Evolutionary conservation across 2,113 vertebrate species (phyloP), one percentile per base, ranked within the genome.

Genomic region (Ageneiosus marmoratus): DNA sequence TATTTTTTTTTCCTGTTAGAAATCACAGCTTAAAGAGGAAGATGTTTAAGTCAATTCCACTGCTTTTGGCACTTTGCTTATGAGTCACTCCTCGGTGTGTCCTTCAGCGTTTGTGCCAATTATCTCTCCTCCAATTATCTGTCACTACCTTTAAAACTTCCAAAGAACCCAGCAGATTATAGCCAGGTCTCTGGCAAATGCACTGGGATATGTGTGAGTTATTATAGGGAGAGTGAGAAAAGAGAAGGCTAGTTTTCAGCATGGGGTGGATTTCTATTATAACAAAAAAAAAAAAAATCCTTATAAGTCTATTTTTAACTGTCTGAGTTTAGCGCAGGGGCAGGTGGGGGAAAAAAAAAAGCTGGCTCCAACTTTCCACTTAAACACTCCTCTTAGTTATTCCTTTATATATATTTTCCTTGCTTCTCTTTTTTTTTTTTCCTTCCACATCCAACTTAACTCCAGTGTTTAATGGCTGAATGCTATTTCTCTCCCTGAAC

Each of bases 401-500:
- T 85, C 69, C 80, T 82, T 76, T 55, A 48, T 69, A 46, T 69
- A 46, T 75, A 70, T 76, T 73, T 51, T 78, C 29, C 73, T 58
- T 73, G 55, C 67, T 88, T 87, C 86, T 88, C 84, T 69, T 56
- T 48, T 77, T 83, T 74, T 41, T 41, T 41, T 41, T 41, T 41
- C 77, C 83, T 69, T 56, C 46, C 80, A 84, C 79, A 20, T 84
- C 56, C 73, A 70, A 91, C 67, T 72, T 29, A 74, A 80, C 50
- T 65, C 50, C 37, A 75, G 41, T 87, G 76, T 85, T 92, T 92
- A 94, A 93, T 88, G 89, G 91, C 88, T 93, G 88, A 92, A 89
- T 83, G 53, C 65, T 60, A 73, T 92, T 84, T 95, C 86, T 94
- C 90, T 94, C 93, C 93, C 93, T 94, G 86, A 93, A 93, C 92